phyloP scores from a whole-genome alignment of 2,797 vertebrate species.

The Nasua narica region DNA sequence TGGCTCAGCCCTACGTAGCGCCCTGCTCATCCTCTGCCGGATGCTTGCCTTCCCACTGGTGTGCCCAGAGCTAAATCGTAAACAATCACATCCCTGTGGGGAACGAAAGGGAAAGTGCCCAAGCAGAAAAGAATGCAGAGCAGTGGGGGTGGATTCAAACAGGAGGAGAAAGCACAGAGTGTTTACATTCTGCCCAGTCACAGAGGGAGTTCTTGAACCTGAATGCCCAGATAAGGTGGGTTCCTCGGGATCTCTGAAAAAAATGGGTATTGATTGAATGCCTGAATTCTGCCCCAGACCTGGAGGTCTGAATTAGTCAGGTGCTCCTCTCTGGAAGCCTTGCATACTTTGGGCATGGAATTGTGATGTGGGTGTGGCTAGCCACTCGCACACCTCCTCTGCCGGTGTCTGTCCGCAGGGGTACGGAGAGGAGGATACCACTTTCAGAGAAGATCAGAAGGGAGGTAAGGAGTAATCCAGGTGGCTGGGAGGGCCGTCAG shows the following conservation, averaged over 20 bases:
- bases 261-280: background rate
- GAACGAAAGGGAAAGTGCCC: conserved; percentile 24
- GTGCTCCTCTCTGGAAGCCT: background rate
- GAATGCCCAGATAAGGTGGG: background rate
- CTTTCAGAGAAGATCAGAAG: background rate
- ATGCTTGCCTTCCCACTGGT: background rate
- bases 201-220: background rate
- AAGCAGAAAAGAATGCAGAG: background rate
- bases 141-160: background rate
- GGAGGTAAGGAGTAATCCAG: background rate
- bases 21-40: background rate
- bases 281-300: background rate
- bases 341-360: background rate
- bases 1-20: background rate
- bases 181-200: background rate
- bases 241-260: background rate
- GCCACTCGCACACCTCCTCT: background rate
- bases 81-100: background rate
- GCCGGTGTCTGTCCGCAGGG: background rate
- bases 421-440: background rate
- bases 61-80: background rate
- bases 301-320: background rate
- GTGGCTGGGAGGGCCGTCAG: background rate
- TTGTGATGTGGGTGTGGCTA: background rate
- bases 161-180: background rate